Percentiles rank a stretch among this genome's conserved stretches.
These are phyloP conservation scores for Hypanus sabinus DNA, from an alignment of 2,113 vertebrate species.

Conservation along the genomic window DNA sequence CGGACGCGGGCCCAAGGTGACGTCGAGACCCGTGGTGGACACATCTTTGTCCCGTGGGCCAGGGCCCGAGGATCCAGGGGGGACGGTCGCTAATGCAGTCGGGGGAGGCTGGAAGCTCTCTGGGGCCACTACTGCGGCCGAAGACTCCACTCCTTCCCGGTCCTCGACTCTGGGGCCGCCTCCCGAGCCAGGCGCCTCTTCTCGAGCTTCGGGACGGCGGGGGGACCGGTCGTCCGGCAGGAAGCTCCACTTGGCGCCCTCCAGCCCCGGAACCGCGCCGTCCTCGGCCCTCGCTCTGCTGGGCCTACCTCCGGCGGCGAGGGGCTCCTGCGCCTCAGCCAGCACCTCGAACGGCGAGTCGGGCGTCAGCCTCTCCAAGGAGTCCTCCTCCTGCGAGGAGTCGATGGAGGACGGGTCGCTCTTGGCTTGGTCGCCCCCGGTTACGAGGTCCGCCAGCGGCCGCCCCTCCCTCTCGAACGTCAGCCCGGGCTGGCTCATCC, in stretches of 20 bases:
- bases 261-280: neutral
- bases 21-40: neutral
- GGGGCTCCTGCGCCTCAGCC: neutral
- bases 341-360: neutral
- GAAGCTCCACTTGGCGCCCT: neutral
- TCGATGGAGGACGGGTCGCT: neutral
- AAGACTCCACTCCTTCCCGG: neutral
- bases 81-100: neutral
- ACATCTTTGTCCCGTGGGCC: too few relatives aligned
- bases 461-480: neutral
- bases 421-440: neutral
- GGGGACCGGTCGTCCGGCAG: neutral
- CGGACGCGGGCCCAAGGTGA: neutral
- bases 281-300: too few relatives aligned
- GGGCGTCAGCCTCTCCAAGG: neutral
- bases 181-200: neutral
- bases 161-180: neutral
- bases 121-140: neutral
- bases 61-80: neutral
- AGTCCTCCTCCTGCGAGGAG: neutral
- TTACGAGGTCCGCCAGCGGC: neutral
- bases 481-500: neutral
- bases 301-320: too few relatives aligned
- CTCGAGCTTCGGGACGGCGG: neutral
- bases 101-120: neutral